phyloP scores from a whole-genome alignment of 2,888 invertebrate genomes.

The Abscondita cerata region DNA sequence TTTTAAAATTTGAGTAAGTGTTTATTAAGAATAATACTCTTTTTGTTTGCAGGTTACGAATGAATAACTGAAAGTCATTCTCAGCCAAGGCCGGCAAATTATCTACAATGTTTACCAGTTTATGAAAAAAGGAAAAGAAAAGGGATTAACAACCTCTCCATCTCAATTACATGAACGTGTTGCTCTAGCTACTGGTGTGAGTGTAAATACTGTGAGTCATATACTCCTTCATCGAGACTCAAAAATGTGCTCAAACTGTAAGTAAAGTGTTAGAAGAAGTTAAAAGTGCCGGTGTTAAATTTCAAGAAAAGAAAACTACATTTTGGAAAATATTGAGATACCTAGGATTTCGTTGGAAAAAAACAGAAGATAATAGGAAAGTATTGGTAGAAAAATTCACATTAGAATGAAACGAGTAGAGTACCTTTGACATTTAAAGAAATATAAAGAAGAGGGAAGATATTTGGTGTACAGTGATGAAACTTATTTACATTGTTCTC shows the following conservation, averaged over 20 bases:
- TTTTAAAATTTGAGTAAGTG: too few relatives aligned
- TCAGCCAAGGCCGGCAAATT: background rate
- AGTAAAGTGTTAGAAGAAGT: slow-evolving; percentile 6
- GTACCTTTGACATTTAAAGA: slow-evolving; percentile 2
- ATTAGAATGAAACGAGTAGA: background rate
- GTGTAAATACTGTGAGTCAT: background rate
- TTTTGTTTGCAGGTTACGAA: too few relatives aligned
- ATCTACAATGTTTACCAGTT: slow-evolving; percentile 2
- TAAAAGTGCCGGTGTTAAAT: slow-evolving; percentile 5
- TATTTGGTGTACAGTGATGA: background rate
- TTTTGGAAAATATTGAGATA: slow-evolving; percentile 2
- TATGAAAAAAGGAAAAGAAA: slow-evolving; percentile 12
- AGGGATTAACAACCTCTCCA: background rate
- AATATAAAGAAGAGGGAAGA: slow-evolving; percentile 6
- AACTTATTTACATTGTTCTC: too few relatives aligned
- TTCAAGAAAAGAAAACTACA: slow-evolving; percentile 5
- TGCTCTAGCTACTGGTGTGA: slow-evolving; percentile 3
- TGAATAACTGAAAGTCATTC: background rate
- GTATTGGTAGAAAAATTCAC: background rate
- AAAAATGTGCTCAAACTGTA: slow-evolving; percentile 5
- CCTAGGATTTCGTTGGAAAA: slow-evolving; percentile 3
- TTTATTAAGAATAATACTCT: too few relatives aligned
- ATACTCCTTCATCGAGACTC: background rate
- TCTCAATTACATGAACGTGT: slow-evolving; percentile 1
- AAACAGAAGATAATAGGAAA: slow-evolving; percentile 6